Conservation (phyloP, 53 echinoderm and acorn worm species). For the Hippasteria phrygiana region DNA sequence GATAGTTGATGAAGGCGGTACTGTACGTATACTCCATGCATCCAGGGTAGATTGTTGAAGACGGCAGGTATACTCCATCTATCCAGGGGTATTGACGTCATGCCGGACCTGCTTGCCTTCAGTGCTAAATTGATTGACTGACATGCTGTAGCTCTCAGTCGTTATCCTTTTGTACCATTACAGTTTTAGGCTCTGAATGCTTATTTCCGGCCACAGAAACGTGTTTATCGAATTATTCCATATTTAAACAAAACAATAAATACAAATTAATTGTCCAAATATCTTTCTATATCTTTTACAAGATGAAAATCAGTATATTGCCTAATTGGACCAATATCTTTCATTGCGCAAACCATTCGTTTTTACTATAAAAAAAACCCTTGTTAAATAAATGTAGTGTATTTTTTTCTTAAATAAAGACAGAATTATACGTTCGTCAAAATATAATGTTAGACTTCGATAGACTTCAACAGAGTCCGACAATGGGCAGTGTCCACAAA, state of each 20-base stretch:
- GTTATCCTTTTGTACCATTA: not conserved
- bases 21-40: slow-evolving; percentile 6
- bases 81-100: slow-evolving; percentile 50
- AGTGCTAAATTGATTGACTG: slow-evolving; percentile 35
- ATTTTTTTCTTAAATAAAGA: no score
- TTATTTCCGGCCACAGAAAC: not conserved
- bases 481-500: not conserved
- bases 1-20: slow-evolving; percentile 35
- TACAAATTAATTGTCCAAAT: not conserved
- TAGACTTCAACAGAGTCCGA: not conserved
- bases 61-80: slow-evolving; percentile 9
- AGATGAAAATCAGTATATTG: no score
- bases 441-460: no score
- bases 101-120: not conserved
- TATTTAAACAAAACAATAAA: not conserved
- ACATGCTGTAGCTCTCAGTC: not conserved
- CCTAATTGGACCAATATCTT: no score
- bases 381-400: no score
- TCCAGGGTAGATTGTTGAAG: not conserved
- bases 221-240: not conserved
- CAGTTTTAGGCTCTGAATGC: not conserved
- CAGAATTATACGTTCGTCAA: no score
- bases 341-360: no score
- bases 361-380: no score
- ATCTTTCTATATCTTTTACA: not conserved